Base-by-base conservation (phyloP, 1,140 invertebrate genomes). In the Dinoponera quadriceps region DNA sequence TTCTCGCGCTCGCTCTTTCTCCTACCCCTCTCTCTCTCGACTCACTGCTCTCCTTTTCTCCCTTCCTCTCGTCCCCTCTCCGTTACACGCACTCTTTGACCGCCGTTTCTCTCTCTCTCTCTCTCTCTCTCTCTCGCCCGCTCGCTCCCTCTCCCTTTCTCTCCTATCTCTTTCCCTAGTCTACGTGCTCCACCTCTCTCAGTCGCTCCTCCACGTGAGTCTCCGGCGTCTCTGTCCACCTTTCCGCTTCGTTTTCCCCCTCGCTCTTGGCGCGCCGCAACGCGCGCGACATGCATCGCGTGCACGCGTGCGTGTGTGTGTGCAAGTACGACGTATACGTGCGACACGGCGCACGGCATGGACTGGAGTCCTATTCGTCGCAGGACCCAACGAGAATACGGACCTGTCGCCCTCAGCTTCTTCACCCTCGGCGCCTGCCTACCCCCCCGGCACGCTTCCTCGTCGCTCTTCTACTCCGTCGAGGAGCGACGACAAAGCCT, bases 391-490 rank as follows among this genome's bases (percentile, higher is more conserved):
- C 72, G 77, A 88, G 88, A 86, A 83, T 86, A 88, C 84, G 85
- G 73, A 87, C 83, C 85, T 88, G 87, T 87, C 77, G 86, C 83
- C 86, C 88, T 89, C 82, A 62, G 84, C 85, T 88, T 68, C 88
- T 85, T 89, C 88, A 83, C 80, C 75, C 74, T 75, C 57, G 33
- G 38, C 51, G 33, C 63, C 63, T 66, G 33, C 63, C 63, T 66
- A 65, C 65, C 75, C 33, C 33, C 65, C 75, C 33, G 22, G 27
- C 73, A n/a, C 74, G 49, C 68, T 18, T 77, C 33, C 48, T 38
- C 20, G 16, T 11, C 38, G 38, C 68, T 59, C 51, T 38, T 54
- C 25, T 25, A 71, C 65, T 72, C 60, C 54, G 44, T 44, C 7
- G 33, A 69, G 29, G 22, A 68, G 68, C 27, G 14, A 60, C 57